Percentiles rank a stretch among this genome's conserved stretches.
phyloP scores from a whole-genome alignment of 2,888 invertebrate genomes.

The Oligia fasciuncula region DNA sequence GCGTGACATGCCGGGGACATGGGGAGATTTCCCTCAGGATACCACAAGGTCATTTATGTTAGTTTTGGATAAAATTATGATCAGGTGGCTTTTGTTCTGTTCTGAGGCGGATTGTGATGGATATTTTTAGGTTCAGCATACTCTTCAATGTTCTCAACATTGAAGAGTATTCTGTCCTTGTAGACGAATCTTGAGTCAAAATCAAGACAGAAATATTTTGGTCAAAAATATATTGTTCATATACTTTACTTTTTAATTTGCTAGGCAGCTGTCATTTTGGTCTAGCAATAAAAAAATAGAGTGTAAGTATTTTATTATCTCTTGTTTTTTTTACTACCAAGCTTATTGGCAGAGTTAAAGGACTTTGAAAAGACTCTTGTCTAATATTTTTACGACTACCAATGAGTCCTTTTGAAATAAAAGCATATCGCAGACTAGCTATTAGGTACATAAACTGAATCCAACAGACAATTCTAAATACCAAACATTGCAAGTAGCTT shows the following conservation, averaged over 20 bases:
- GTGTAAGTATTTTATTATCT: no score
- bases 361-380: background rate
- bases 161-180: background rate
- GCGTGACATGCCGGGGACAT: constrained; percentile 65
- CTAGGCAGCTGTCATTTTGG: no score
- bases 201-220: background rate
- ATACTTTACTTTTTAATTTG: no score
- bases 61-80: constrained; percentile 60
- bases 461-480: background rate
- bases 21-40: constrained; percentile 73
- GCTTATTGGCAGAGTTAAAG: background rate
- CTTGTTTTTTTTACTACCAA: background rate
- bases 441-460: background rate
- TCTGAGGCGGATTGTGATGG: constrained; percentile 26
- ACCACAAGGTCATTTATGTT: constrained; percentile 68
- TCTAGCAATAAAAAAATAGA: no score
- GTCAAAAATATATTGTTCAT: background rate
- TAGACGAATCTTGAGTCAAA: background rate
- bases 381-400: background rate
- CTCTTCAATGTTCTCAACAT: no score
- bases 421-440: background rate
- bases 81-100: constrained; percentile 55
- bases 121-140: constrained; percentile 14
- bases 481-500: background rate
- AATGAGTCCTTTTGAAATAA: background rate